phyloP scores from a whole-genome alignment of 2,888 invertebrate genomes.

The Dasypogon diadema region DNA sequence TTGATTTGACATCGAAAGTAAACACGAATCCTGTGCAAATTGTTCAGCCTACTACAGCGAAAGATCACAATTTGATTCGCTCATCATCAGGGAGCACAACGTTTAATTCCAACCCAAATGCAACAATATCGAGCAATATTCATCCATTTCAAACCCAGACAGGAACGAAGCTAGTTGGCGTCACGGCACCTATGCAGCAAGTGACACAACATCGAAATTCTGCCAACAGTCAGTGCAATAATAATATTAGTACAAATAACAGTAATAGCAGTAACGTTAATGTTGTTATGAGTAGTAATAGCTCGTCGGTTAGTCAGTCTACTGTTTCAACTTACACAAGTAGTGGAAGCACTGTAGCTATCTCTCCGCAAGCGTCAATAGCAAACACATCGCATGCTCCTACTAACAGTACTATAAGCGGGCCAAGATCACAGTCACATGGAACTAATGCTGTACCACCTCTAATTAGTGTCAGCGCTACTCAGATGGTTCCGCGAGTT shows the following conservation, averaged over 20 bases:
- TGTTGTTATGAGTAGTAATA: background rate
- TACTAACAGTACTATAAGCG: conserved; percentile 17
- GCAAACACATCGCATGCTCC: background rate
- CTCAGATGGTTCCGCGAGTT: conserved; percentile 72
- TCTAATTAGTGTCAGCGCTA: conserved; percentile 59
- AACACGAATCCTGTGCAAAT: conserved; percentile 67
- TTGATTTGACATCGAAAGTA: conserved; percentile 66
- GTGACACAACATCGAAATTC: conserved; percentile 31
- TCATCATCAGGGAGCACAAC: background rate
- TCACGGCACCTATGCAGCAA: conserved; percentile 68
- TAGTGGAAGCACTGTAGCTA: background rate
- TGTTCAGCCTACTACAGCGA: conserved; percentile 64
- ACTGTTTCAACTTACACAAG: background rate
- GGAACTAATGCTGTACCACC: conserved; percentile 59
- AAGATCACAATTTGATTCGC: conserved; percentile 41
- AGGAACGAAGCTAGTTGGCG: conserved; percentile 64
- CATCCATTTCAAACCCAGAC: conserved; percentile 62
- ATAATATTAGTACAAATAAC: conserved; percentile 51
- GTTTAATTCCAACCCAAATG: conserved; percentile 31
- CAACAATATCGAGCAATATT: conserved; percentile 60
- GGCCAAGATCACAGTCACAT: conserved; percentile 50
- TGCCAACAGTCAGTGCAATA: conserved; percentile 52
- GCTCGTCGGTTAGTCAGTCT: conserved; percentile 5
- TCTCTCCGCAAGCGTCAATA: conserved; percentile 22
- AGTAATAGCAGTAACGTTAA: conserved; percentile 39